These are phyloP conservation scores for Gasteruption jaculator DNA, from an alignment of 2,888 invertebrate genomes.

Conservation along the genomic window DNA sequence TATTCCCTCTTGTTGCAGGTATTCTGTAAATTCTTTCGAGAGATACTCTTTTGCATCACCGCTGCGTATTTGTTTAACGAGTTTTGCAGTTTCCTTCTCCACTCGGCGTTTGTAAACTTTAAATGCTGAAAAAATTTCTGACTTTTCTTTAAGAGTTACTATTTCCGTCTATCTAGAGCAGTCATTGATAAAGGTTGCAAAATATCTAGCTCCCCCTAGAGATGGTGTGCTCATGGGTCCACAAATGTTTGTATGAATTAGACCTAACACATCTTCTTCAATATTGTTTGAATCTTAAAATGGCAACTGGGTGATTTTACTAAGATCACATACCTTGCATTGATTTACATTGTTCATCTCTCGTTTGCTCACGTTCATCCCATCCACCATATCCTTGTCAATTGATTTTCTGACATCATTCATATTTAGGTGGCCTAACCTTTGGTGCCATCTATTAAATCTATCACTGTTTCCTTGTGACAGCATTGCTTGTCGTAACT, in stretches of 20 bases:
- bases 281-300: neutral
- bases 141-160: conserved; percentile 11
- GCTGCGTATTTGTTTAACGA: conserved; percentile 14
- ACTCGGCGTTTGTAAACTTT: conserved; percentile 14
- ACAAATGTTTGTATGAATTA: conserved; percentile 21
- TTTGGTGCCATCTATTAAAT: neutral
- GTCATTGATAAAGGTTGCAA: conserved; percentile 22
- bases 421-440: neutral
- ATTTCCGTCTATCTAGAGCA: conserved; percentile 12
- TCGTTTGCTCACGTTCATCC: neutral
- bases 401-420: neutral
- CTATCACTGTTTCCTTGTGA: neutral
- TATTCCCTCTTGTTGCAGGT: conserved; percentile 16
- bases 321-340: neutral
- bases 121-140: conserved; percentile 18
- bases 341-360: neutral
- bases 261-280: neutral
- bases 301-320: neutral
- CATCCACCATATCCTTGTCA: neutral
- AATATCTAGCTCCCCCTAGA: conserved; percentile 18
- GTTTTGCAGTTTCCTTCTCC: conserved; percentile 16
- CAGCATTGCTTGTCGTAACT: neutral
- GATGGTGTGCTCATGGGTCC: no score
- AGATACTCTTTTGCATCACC: conserved; percentile 21
- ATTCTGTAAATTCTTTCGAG: conserved; percentile 14